These are phyloP conservation scores for Stenchaetothrips biformis DNA, from an alignment of 2,888 invertebrate genomes.

Conservation along the genomic window DNA sequence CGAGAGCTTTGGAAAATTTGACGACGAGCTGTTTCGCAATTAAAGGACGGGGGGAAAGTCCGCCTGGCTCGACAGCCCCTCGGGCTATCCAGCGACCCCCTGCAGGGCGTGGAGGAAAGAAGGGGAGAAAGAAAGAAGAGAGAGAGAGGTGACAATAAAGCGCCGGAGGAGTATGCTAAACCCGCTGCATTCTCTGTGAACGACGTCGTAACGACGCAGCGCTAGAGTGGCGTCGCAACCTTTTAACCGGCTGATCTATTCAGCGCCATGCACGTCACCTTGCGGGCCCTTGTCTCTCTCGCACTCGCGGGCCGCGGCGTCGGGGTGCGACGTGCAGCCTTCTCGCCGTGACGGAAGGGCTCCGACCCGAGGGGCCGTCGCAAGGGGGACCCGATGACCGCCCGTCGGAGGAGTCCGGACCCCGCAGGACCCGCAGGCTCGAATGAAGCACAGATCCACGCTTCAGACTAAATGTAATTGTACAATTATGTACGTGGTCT, in stretches of 20 bases:
- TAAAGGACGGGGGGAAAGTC: too few species aligned
- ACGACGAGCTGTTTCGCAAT: too few species aligned
- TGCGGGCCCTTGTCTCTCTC: neutral
- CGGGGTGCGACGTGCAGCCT: neutral
- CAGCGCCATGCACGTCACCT: neutral
- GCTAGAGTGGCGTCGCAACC: neutral
- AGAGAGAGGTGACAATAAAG: constrained; percentile 1
- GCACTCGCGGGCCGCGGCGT: neutral
- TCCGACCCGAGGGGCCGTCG: too few species aligned
- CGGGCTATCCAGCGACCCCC: too few species aligned
- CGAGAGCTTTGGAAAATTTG: too few species aligned
- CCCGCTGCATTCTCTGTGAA: neutral
- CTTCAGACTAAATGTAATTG: too few species aligned
- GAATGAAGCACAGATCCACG: too few species aligned
- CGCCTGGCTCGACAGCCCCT: too few species aligned
- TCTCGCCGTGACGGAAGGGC: too few species aligned
- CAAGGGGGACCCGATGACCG: neutral
- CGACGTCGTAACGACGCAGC: neutral
- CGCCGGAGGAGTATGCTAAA: constrained; percentile 5
- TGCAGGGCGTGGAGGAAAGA: neutral
- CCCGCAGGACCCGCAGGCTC: too few species aligned
- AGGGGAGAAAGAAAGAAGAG: neutral
- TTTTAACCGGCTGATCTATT: constrained; percentile 21
- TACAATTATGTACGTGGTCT: too few species aligned
- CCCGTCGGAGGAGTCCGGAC: neutral